Base-by-base conservation (phyloP, 2,888 invertebrate genomes). In the Xestia rhomboidea region DNA sequence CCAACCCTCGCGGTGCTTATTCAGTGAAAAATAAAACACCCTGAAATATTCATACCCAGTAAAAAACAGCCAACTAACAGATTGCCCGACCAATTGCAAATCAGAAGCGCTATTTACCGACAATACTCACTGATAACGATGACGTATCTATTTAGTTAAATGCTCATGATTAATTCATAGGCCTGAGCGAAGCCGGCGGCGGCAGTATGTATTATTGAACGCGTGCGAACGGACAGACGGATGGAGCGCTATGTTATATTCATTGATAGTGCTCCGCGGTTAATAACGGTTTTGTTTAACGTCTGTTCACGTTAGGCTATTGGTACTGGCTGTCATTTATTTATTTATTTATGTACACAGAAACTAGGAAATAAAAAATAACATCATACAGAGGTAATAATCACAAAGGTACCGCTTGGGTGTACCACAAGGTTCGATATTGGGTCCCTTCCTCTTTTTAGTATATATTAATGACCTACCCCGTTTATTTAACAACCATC, bases 61-160 rank as follows among this genome's bases (percentile, higher is more conserved):
- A 41, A 64, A 64, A 64, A 64, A 38, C 7, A 63, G 41, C 38
- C 3, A n/a, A 64, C 64, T 8, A 18, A 64, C 41, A 64, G 13
- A 46, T 73, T 57, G 46, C 63, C 67, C 41, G 44, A 67, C 46
- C 71, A 75, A 60, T 85, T 82, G 78, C 80, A 88, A 86, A 88
- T 88, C 76, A 80, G 70, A 72, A 70, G 70, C 73, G 38, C 81
- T 74, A 83, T 73, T 77, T 83, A 78, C 51, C 73, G 63, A 51
- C 64, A 41, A 64, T 41, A 64, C n/a, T 64, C 64, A 18, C 46
- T 71, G 84, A 84, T 84, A 85, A 82, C 85, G 60, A 68, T 81
- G 81, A 84, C 87, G 79, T 85, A 79, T 87, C 87, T 88, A 88
- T 87, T 87, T 85, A 87, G 88, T 86, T 86, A 85, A 85, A 88